Conservation (phyloP, 2,797 vertebrate species). For the Lacerta viridis region DNA sequence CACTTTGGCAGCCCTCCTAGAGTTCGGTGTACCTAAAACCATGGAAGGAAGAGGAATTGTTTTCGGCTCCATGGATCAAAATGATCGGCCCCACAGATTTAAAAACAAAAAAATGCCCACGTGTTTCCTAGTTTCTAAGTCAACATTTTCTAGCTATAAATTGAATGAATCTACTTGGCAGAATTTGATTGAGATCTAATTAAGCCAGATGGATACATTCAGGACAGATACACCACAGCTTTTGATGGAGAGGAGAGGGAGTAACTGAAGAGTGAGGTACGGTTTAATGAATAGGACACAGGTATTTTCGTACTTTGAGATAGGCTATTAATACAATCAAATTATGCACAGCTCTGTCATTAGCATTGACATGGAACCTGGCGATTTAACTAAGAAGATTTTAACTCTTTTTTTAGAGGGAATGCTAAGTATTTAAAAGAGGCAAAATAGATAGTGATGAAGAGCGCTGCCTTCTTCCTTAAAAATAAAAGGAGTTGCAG, state of each 20-base stretch:
- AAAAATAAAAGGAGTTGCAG: background rate
- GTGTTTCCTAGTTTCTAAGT: background rate
- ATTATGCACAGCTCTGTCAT: constrained; percentile 69
- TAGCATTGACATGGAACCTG: constrained; percentile 69
- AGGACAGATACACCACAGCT: constrained; percentile 38
- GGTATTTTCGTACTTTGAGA: constrained; percentile 55
- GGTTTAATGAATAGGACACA: constrained; percentile 68
- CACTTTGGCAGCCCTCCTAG: background rate
- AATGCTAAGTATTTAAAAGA: constrained; percentile 1
- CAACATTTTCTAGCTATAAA: background rate
- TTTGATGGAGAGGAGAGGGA: constrained; percentile 39
- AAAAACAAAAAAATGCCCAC: background rate
- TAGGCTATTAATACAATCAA: constrained; percentile 66
- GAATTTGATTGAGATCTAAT: constrained; percentile 56
- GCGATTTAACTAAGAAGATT: constrained; percentile 65
- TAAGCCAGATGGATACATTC: constrained; percentile 41
- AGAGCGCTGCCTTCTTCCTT: background rate
- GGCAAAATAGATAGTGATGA: background rate
- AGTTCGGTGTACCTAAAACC: background rate
- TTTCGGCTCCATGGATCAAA: background rate
- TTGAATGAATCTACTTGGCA: no score
- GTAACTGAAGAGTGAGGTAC: constrained; percentile 56
- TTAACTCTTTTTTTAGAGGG: constrained; percentile 48
- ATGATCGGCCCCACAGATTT: background rate
- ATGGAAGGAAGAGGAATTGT: background rate